Conservation (phyloP, 30 jellyfish, hydroid and myxozoan species). For the Rhopilema esculentum region DNA sequence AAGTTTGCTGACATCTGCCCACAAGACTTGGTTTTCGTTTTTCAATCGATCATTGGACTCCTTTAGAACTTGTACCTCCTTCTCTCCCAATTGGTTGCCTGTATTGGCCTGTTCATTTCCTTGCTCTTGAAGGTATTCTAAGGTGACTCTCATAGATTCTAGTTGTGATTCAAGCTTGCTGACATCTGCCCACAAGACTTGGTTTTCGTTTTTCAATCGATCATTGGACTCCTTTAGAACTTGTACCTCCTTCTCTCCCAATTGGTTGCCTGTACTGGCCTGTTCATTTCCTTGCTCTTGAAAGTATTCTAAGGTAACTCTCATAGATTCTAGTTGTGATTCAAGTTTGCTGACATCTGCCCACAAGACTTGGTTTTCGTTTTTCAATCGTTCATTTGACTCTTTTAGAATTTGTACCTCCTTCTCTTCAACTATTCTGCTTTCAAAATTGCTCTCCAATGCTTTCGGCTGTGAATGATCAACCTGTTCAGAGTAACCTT, state of each 20-base stretch:
- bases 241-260: conserved; percentile 1
- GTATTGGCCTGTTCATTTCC: not conserved
- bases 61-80: not conserved
- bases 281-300: not conserved
- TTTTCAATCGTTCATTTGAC: not conserved
- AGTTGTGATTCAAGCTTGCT: conserved; percentile 4
- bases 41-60: not conserved
- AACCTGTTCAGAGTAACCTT: too few relatives aligned
- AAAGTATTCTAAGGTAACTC: not conserved
- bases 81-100: not conserved
- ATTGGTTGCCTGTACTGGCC: not conserved
- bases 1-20: not conserved
- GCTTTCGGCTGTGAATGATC: too few relatives aligned
- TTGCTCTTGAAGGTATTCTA: not conserved
- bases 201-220: not conserved
- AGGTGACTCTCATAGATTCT: not conserved
- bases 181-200: not conserved
- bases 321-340: conserved; percentile 12
- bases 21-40: not conserved
- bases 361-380: not conserved
- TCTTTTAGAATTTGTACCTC: not conserved
- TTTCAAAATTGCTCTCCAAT: too few relatives aligned
- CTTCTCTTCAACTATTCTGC: not conserved
- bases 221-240: not conserved
- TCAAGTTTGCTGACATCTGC: conserved; percentile 7